Base-by-base conservation (phyloP, 2,797 vertebrate species). In the Pseudopleuronectes americanus region DNA sequence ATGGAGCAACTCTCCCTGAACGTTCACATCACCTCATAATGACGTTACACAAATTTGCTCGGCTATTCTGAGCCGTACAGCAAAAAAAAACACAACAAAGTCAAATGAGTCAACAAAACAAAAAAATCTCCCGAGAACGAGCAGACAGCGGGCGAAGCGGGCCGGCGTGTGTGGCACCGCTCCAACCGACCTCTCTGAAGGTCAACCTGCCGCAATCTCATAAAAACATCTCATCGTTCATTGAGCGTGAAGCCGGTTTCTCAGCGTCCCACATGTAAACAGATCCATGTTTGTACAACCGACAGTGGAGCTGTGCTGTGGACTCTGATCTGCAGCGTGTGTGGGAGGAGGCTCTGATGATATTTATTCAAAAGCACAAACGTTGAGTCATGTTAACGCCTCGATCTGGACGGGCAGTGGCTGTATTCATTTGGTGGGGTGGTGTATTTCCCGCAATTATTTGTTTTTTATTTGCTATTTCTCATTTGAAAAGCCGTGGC, bases 21-120 rank as follows among this genome's bases (percentile, higher is more conserved):
- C 43, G 7, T 23, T 68, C 68, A 57, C 77, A 73, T 80, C 76
- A 62, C 73, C 74, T 76, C 64, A 28, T 70, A 76, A 66, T 84
- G 81, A 80, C 76, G 77, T 60, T 68, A 74, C 26, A 63, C 28
- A 65, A 53, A 79, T 83, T 83, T 81, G 75, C 79, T 82, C 64
- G n/a, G 69, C 63, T 58, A 47, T 57, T 72, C 64, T 7, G 53
- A 75, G 75, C 67, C 43, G 65, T 24, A 2, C 0, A 16, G 69
- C 59, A 63, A 75, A 84, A 64, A 63, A 75, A 84, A 64, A 64
- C 63, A 87, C 80, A 87, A 79, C 77, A 89, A 90, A 89, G 84
- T 88, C 84, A 89, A 87, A 84, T 62, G 75, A 87, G 83, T 85
- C 74, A 85, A 86, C 85, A 85, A 81, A 5, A 63, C 43, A 6